phyloP scores from a whole-genome alignment of 2,888 invertebrate genomes.

The Gerosis bhagava region DNA sequence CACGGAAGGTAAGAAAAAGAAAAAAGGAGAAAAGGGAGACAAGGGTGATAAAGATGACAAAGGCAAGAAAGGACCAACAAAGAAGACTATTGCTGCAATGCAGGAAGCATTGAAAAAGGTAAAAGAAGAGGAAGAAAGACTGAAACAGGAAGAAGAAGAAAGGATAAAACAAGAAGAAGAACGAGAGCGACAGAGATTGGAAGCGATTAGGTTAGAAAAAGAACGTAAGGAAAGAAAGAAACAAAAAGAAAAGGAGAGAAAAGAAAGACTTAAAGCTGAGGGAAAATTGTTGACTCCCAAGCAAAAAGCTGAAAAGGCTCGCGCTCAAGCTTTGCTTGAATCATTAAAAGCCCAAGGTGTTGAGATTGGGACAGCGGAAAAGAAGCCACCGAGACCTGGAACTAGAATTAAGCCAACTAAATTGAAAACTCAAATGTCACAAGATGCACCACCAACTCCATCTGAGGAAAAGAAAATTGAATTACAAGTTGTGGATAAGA shows the following conservation, averaged over 20 bases:
- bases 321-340: constrained; percentile 95
- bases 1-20: constrained; percentile 73
- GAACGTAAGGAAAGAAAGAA: constrained; percentile 95
- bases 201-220: constrained; percentile 90
- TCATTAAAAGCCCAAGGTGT: constrained; percentile 94
- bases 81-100: constrained; percentile 94
- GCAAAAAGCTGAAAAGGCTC: constrained; percentile 94
- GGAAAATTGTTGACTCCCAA: constrained; percentile 96
- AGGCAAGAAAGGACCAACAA: constrained; percentile 89
- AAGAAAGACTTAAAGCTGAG: constrained; percentile 96
- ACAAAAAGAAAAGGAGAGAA: constrained; percentile 95
- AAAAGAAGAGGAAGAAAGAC: constrained; percentile 94
- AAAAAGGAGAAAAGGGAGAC: constrained; percentile 68
- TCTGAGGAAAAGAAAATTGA: constrained; percentile 73
- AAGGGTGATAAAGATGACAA: constrained; percentile 80
- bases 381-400: constrained; percentile 84
- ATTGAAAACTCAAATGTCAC: constrained; percentile 84
- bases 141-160: constrained; percentile 90
- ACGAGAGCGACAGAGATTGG: constrained; percentile 87
- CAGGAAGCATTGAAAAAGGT: constrained; percentile 94
- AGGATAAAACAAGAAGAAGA: constrained; percentile 88
- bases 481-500: constrained; percentile 78
- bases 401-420: constrained; percentile 89
- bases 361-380: constrained; percentile 88
- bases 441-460: constrained; percentile 75